Evolutionary conservation across 2,888 invertebrate species (phyloP).

Genomic region (Andrena flavipes): DNA sequence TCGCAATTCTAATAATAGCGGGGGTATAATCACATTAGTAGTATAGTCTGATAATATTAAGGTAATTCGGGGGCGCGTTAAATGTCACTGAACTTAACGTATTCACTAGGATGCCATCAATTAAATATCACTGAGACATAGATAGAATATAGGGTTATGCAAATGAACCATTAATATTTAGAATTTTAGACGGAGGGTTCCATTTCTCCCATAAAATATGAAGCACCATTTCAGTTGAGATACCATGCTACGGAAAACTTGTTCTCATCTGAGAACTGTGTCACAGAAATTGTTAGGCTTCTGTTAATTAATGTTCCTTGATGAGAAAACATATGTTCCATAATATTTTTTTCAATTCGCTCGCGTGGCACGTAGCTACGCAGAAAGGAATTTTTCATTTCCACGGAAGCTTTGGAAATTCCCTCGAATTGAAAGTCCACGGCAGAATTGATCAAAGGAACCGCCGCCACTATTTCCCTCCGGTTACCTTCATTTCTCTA

Average conservation of each 20-base stretch:
- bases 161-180: too few relatives aligned
- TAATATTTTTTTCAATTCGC: neutral
- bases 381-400: constrained; percentile 26
- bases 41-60: neutral
- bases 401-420: constrained; percentile 7
- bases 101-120: neutral
- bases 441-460: constrained; percentile 33
- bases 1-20: neutral
- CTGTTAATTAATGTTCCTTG: neutral
- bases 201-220: too few relatives aligned
- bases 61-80: neutral
- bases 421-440: neutral
- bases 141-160: neutral
- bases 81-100: neutral
- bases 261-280: too few relatives aligned
- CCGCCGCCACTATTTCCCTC: neutral
- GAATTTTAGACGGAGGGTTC: too few relatives aligned
- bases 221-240: neutral
- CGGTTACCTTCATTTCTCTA: constrained; percentile 15
- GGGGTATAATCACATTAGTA: neutral
- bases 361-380: neutral
- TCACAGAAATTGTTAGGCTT: too few relatives aligned
- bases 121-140: neutral
- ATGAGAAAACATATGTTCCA: neutral
- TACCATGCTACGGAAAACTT: neutral